Evolutionary conservation across 2,113 vertebrate species (phyloP), one percentile per base, ranked within the genome.

Genomic region (Thunnus thynnus): DNA sequence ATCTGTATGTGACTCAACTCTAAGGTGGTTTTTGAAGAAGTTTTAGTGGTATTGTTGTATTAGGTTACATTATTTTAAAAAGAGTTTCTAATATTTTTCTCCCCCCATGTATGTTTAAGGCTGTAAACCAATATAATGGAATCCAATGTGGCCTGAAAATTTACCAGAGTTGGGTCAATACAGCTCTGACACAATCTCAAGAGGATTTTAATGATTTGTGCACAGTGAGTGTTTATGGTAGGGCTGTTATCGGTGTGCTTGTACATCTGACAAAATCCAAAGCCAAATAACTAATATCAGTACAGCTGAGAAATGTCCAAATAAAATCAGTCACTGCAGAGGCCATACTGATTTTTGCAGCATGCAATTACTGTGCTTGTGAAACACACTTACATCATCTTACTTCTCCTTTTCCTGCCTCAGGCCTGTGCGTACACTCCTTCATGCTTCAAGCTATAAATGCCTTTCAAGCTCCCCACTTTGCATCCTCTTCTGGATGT

Each of bases 361-460:
- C 60, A 30, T 74, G 71, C 55, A 85, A 88, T 85, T 78, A 83
- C 51, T 32, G 81, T 17, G 52, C 62, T 81, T 80, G 51, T 72
- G 58, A 81, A 83, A 78, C 41, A 57, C 57, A 56, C 52, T 78
- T 69, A 55, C 41, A n/a, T 88, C 76, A 82, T 76, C 56, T 50
- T 56, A 11, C 56, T 72, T 67, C 51, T 57, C 48, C 25, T 9
- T 46, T 44, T 83, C 36, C 50, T 52, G 72, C 81, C 69, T 73
- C 55, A 13, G 64, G 74, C 75, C 46, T 66, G 81, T 67, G 75
- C 81, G 80, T 76, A 69, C 75, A 69, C 62, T 78, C 44, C 85
- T 82, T 76, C 16, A 70, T 54, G 70, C 89, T 92, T n/a, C 61
- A 30, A 86, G 84, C 87, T 63, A 87, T 68, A 66, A 84, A 90